phyloP scores from a whole-genome alignment of 2,113 vertebrate species.

The Syngnathoides biaculeatus region DNA sequence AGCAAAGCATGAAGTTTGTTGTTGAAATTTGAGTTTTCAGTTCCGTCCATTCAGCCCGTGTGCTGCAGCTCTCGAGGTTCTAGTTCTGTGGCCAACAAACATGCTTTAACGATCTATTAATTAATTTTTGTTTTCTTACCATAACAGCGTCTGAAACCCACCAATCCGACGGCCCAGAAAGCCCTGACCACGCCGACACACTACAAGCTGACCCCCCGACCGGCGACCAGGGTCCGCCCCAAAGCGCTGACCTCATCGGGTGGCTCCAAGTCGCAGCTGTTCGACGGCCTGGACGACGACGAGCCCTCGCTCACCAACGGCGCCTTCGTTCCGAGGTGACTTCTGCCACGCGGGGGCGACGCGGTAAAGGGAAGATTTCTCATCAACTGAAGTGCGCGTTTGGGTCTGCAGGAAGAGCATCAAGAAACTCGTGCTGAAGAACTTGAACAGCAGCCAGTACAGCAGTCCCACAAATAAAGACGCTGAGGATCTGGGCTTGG shows the following conservation, averaged over 20 bases:
- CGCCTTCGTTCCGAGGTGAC: constrained; percentile 88
- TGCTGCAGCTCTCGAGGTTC: neutral
- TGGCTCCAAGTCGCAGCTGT: constrained; percentile 88
- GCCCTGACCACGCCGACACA: constrained; percentile 90
- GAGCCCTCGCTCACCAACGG: constrained; percentile 85
- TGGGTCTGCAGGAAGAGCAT: constrained; percentile 84
- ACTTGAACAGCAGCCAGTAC: constrained; percentile 84
- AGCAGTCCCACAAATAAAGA: constrained; percentile 80
- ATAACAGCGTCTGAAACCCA: constrained; percentile 87
- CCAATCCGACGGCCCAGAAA: constrained; percentile 94
- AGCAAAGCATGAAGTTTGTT: too few relatives aligned
- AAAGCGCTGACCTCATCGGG: constrained; percentile 85
- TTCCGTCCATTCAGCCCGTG: neutral
- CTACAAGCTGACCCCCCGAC: constrained; percentile 91
- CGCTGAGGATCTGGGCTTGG: constrained; percentile 80
- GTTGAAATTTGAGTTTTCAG: neutral
- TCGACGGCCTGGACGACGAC: constrained; percentile 91
- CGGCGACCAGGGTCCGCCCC: constrained; percentile 86
- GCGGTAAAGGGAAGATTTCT: too few relatives aligned
- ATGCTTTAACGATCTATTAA: too few relatives aligned
- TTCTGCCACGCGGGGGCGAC: neutral
- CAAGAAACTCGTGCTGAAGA: constrained; percentile 95
- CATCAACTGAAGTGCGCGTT: neutral
- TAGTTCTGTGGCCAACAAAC: neutral
- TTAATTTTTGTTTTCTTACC: neutral